Evolutionary conservation across 1,140 invertebrate genomes (phyloP), one percentile per base, ranked within the genome.

Genomic region (Protaetia brevitarsis): DNA sequence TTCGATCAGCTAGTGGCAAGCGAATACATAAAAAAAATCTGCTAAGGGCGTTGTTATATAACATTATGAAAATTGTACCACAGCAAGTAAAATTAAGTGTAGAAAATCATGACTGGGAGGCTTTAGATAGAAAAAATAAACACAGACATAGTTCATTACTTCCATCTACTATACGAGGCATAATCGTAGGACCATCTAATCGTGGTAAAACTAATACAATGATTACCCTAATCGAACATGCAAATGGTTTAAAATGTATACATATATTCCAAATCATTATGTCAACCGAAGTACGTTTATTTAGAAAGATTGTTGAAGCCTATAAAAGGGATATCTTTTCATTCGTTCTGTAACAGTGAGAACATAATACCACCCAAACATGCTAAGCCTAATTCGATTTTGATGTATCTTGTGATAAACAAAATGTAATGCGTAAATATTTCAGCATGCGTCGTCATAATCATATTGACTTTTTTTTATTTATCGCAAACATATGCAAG

Each of bases 191-290:
- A 13, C 68, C 73, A 11, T 75, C 70, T 19, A 73, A 72, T 59
- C 74, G 74, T 65, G 78, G 78, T 6, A 80, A 80, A 73, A 80
- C 76, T 3, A 79, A 78, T 68, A 66, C 71, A 13, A 69, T 79
- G 51, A 27, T 78, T 13, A 64, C 66, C 66, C 41, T 77, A 68
- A 63, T 80, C 45, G 61, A 65, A 62, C 21, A 68, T 63, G 68
- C 67, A n/a, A 75, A 78, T 67, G 78, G 77, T n/a, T 63, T 77
- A 62, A 65, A 66, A 60, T 78, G 61, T 79, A 34, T 80, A 79
- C 65, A 23, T 80, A 2, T 79, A 77, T 69, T 77, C 75, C 31
- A 79, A 79, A 69, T 76, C 74, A 1, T 66, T 78, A 31, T 65
- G 75, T 69, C 76, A 78, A 69, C 66, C 74, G 10, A 78, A 78